A percentile compares a stretch with the other conserved stretches of the same genome.
phyloP scores from a whole-genome alignment of 2,113 vertebrate species.

The Hepsetus odoe region DNA sequence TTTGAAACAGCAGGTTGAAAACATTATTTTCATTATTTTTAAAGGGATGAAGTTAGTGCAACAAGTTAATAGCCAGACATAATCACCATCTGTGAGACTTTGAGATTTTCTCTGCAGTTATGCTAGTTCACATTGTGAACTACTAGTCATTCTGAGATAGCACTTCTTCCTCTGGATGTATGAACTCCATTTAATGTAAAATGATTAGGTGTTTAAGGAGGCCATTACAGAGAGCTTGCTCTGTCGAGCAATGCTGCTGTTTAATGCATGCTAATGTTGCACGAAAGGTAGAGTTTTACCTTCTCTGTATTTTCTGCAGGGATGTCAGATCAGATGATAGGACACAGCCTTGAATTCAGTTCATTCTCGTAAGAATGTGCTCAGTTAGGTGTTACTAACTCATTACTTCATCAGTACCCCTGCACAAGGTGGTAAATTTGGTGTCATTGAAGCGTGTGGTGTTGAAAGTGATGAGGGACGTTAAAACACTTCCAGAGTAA shows the following conservation, averaged over 20 bases:
- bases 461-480: constrained; percentile 3
- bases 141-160: not conserved
- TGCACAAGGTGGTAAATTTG: constrained; percentile 17
- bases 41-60: not conserved
- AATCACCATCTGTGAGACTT: not conserved
- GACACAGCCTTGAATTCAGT: not conserved
- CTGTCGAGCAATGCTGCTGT: not conserved
- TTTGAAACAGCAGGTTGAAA: not conserved
- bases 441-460: constrained; percentile 20
- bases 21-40: not conserved
- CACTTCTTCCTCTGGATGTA: not conserved
- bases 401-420: constrained; percentile 34
- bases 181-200: constrained; percentile 38
- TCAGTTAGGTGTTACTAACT: constrained; percentile 40
- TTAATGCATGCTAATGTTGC: constrained; percentile 31
- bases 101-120: not conserved
- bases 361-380: not conserved
- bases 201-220: constrained; percentile 30
- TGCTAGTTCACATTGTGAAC: constrained; percentile 1
- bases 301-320: not conserved
- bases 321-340: not conserved
- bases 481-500: not conserved
- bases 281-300: constrained; percentile 3
- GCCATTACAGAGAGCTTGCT: constrained; percentile 26
- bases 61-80: not conserved